phyloP scores from a whole-genome alignment of 2,797 vertebrate species.

The Danio tinwini region DNA sequence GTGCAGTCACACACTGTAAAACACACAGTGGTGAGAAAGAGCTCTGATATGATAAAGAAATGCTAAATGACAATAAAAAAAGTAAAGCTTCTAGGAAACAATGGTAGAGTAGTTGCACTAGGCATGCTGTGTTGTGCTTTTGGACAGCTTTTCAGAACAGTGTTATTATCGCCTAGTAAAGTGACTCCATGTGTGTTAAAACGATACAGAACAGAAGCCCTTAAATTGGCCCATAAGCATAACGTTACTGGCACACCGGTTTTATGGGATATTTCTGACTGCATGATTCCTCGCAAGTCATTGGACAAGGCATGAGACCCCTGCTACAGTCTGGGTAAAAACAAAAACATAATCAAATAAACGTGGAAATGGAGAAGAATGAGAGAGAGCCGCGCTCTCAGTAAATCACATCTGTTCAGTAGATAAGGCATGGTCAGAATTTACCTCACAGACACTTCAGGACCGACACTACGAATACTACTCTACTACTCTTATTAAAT shows the following conservation, averaged over 20 bases:
- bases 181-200: conserved; percentile 47
- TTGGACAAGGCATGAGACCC: conserved; percentile 37
- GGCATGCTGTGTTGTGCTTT: conserved; percentile 62
- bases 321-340: conserved; percentile 39
- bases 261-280: conserved; percentile 48
- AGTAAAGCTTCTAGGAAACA: conserved; percentile 4
- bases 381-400: conserved; percentile 33
- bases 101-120: conserved; percentile 31
- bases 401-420: conserved; percentile 48
- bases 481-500: conserved; percentile 56
- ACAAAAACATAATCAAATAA: background rate
- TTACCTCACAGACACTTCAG: conserved; percentile 56
- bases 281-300: conserved; percentile 19
- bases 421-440: conserved; percentile 60
- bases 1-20: conserved; percentile 24
- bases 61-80: background rate
- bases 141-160: conserved; percentile 50
- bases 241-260: conserved; percentile 49
- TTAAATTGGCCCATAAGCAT: conserved; percentile 61
- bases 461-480: conserved; percentile 62
- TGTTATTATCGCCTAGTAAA: conserved; percentile 48
- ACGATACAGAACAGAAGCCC: conserved; percentile 59
- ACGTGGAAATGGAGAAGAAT: conserved; percentile 17
- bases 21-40: background rate
- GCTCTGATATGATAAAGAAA: conserved; percentile 4